Conservation (phyloP, 2,797 vertebrate species). For the Strix occidentalis region DNA sequence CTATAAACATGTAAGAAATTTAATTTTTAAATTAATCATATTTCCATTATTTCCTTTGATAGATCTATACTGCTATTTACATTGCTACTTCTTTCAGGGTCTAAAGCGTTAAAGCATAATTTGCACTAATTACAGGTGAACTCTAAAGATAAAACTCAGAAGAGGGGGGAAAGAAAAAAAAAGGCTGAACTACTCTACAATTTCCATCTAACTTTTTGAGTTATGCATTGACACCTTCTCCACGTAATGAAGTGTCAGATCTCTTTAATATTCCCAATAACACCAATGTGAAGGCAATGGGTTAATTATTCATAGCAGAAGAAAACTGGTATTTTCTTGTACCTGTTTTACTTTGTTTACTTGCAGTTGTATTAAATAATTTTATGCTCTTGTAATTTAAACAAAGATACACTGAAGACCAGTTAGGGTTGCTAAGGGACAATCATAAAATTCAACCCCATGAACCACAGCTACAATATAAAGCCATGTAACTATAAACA, state of each 20-base stretch:
- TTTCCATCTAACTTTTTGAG: neutral
- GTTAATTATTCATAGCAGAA: neutral
- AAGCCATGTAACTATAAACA: neutral
- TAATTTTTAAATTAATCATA: neutral
- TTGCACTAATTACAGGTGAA: neutral
- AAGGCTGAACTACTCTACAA: neutral
- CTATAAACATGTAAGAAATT: neutral
- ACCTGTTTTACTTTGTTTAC: neutral
- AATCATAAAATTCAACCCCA: neutral
- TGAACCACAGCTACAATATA: neutral
- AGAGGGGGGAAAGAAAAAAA: rapidly evolving
- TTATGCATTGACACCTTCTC: neutral
- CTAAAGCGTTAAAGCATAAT: neutral
- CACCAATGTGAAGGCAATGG: neutral
- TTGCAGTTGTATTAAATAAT: neutral
- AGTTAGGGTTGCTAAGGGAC: neutral
- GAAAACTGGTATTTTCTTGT: rapidly evolving
- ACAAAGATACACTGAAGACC: neutral
- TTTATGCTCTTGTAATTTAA: neutral
- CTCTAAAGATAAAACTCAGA: neutral
- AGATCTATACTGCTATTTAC: neutral
- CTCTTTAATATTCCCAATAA: neutral
- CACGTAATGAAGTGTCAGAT: neutral
- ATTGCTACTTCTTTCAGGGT: neutral
- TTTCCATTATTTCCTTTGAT: neutral